Conservation (phyloP, 2,797 vertebrate species). For the Falco concolor region DNA sequence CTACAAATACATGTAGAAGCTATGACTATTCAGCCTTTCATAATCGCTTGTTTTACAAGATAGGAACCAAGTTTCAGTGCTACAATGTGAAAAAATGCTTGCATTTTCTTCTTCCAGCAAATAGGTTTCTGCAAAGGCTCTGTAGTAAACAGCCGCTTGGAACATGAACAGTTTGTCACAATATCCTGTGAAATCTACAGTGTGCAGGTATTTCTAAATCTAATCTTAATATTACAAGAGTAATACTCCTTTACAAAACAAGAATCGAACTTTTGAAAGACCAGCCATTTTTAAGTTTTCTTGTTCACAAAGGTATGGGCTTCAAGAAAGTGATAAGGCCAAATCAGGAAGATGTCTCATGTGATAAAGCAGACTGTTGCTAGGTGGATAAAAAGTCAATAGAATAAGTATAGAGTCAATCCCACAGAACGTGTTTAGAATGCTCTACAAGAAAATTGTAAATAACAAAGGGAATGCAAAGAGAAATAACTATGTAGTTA, state of each 20-base stretch:
- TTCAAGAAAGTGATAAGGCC: background rate
- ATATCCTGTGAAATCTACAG: conserved; percentile 61
- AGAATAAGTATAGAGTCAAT: background rate
- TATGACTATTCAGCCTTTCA: background rate
- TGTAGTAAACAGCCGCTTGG: fast-evolving
- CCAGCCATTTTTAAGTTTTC: background rate
- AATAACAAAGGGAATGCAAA: background rate
- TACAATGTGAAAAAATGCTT: background rate
- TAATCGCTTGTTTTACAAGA: conserved; percentile 19
- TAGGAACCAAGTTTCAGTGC: background rate
- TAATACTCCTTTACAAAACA: background rate
- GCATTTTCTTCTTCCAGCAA: conserved; percentile 50
- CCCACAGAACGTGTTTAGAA: background rate
- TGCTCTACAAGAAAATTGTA: background rate
- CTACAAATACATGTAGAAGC: background rate
- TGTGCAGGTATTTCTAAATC: conserved; percentile 62
- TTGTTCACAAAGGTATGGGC: background rate
- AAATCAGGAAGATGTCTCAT: background rate
- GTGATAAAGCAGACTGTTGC: background rate
- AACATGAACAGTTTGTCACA: background rate
- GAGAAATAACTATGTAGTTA: background rate
- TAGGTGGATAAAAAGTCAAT: background rate
- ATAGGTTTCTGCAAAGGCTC: conserved; percentile 64
- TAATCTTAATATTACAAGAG: background rate
- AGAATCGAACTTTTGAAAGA: background rate